Evolutionary conservation across 2,888 invertebrate species (phyloP).

Genomic region (Hirtodrosophila trivittata): DNA sequence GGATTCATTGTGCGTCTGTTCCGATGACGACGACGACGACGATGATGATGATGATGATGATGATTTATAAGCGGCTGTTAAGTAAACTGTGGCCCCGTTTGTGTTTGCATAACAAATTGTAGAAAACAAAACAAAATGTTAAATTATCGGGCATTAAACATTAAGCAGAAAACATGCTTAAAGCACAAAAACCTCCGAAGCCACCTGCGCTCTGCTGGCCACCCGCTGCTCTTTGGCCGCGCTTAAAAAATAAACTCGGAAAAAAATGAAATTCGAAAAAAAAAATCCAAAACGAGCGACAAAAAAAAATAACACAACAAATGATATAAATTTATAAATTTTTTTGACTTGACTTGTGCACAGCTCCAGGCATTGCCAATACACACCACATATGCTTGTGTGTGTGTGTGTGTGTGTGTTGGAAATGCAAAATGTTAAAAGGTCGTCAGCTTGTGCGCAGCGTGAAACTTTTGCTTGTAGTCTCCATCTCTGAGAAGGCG

Average conservation of each 20-base stretch:
- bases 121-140: slow-evolving; percentile 46
- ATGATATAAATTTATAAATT: slow-evolving; percentile 72
- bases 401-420: slow-evolving; percentile 20
- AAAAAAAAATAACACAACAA: slow-evolving; percentile 36
- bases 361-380: slow-evolving; percentile 57
- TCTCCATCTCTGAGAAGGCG: slow-evolving; percentile 44
- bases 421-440: slow-evolving; percentile 69
- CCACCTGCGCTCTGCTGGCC: slow-evolving; percentile 68
- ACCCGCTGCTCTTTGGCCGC: slow-evolving; percentile 58
- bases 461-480: slow-evolving; percentile 49
- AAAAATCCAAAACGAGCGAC: slow-evolving; percentile 13
- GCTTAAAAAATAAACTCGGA: slow-evolving; percentile 21
- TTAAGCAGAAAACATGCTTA: slow-evolving; percentile 65
- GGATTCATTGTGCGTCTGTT: slow-evolving; percentile 16
- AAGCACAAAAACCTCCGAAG: slow-evolving; percentile 44
- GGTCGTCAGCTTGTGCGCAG: slow-evolving; percentile 65
- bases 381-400: slow-evolving; percentile 1
- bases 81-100: slow-evolving; percentile 72
- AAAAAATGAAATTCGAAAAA: slow-evolving; percentile 1
- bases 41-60: slow-evolving; percentile 57
- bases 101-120: slow-evolving; percentile 75
- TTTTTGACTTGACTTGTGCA: slow-evolving; percentile 52
- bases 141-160: slow-evolving; percentile 73
- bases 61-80: slow-evolving; percentile 71
- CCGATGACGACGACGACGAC: slow-evolving; percentile 16